Evolutionary conservation across 2,113 vertebrate genomes (phyloP).

Genomic region (Ceratotherium simum): DNA sequence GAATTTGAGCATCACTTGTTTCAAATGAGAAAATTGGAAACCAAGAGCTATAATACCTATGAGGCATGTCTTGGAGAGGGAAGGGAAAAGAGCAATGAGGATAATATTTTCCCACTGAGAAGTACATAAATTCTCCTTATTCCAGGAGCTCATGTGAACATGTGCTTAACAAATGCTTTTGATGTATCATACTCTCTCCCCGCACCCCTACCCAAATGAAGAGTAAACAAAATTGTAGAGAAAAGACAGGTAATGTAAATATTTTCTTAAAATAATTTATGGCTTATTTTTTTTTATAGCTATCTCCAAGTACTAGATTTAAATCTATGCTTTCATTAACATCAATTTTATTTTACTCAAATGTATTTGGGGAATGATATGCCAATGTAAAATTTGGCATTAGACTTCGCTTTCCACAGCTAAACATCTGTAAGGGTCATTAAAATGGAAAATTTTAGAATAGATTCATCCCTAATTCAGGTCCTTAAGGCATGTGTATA

Average conservation of each 20-base stretch:
- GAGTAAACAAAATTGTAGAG: slow-evolving; percentile 11
- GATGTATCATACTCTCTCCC: background rate
- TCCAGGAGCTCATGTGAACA: background rate
- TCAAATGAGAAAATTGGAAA: slow-evolving; percentile 60
- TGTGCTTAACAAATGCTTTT: slow-evolving; percentile 24
- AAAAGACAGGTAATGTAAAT: slow-evolving; percentile 40
- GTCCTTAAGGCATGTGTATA: background rate
- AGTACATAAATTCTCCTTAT: slow-evolving; percentile 22
- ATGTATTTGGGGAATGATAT: slow-evolving; percentile 28
- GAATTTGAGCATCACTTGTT: slow-evolving; percentile 57
- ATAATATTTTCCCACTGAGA: slow-evolving; percentile 62
- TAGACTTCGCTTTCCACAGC: slow-evolving; percentile 33
- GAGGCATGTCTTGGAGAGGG: slow-evolving; percentile 45
- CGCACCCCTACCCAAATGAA: background rate
- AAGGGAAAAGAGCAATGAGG: slow-evolving; percentile 15
- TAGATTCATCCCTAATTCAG: background rate
- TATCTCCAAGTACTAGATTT: slow-evolving; percentile 28
- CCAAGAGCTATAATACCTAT: slow-evolving; percentile 9
- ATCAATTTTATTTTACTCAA: slow-evolving; percentile 59
- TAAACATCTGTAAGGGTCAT: slow-evolving; percentile 14
- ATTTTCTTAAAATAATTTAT: slow-evolving; percentile 57
- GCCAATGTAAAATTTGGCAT: slow-evolving; percentile 29
- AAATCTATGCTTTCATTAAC: slow-evolving; percentile 28
- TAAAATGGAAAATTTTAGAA: slow-evolving; percentile 35
- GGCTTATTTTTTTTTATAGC: slow-evolving; percentile 19